phyloP scores from a whole-genome alignment of 2,797 vertebrate species.

The Morus bassanus region DNA sequence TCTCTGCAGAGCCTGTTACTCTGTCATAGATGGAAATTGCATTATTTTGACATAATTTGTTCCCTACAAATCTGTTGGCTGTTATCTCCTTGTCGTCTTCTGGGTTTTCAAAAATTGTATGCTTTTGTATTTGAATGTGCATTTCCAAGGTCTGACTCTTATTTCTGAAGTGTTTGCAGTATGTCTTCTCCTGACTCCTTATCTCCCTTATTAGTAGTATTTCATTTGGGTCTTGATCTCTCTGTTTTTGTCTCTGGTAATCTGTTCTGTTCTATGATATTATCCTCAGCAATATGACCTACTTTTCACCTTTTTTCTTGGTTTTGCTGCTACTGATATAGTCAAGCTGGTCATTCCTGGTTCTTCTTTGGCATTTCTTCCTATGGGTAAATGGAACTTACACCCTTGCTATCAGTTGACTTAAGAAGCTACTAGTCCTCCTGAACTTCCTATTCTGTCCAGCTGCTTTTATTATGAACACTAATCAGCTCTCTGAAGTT shows the following conservation, averaged over 20 bases:
- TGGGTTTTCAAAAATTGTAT: not conserved
- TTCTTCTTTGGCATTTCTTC: not conserved
- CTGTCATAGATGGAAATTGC: not conserved
- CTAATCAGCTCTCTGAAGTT: not conserved
- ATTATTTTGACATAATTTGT: not conserved
- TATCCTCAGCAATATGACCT: not conserved
- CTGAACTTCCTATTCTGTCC: not conserved
- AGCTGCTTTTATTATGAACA: not conserved
- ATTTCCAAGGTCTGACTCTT: not conserved
- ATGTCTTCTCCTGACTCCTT: not conserved
- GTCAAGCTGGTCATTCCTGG: not conserved
- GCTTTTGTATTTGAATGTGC: not conserved
- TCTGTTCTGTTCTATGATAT: not conserved
- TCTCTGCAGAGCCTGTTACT: not conserved
- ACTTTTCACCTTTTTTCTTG: not conserved
- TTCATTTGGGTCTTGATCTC: not conserved
- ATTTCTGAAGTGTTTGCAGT: not conserved
- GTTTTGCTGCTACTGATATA: not conserved
- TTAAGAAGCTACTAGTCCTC: not conserved
- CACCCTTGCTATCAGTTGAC: not conserved
- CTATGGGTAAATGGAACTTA: not conserved
- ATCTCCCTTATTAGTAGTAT: not conserved
- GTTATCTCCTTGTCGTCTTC: not conserved
- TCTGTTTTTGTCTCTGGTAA: not conserved
- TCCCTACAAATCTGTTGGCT: not conserved